Evolutionary conservation across 1,140 invertebrate species (phyloP), one percentile per base, ranked within the genome.

Genomic region (Brachystomella parvula): DNA sequence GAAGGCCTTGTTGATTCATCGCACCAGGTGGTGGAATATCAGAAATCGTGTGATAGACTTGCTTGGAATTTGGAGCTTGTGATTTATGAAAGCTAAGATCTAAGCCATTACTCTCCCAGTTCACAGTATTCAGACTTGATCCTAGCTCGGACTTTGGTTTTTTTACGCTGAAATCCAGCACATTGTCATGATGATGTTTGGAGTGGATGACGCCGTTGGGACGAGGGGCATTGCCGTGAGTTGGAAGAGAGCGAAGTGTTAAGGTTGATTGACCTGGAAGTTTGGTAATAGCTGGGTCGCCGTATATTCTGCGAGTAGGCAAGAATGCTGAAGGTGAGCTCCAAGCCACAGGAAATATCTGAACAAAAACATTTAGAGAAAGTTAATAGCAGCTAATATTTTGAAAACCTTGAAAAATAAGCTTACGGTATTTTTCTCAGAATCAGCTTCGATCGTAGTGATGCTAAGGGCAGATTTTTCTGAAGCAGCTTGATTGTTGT

Each of bases 1-100:
- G 66, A 9, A 73, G 39, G 2, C 72, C 72, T 24, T 67, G n/a
- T 57, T 71, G 63, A 47, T 71, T 68, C 65, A 73, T 69, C 19
- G 57, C 67, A 57, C 66, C 66, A 24, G 69, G 69, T n/a, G 69
- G 69, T 24, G 68, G 68, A 56, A 70, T 68, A 21, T 73, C 67
- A 6, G 66, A 47, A n/a, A 71, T 53, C 3, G 9, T 53, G 49
- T 53, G 21, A 6, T 53, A 24, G 12, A 3, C 24, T 53, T 53
- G 49, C 24, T 53, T 53, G 35, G 35, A 19, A 53, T 53, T 53
- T 53, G 49, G 24, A n/a, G n/a, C n/a, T n/a, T n/a, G n/a, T n/a
- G n/a, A 53, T 19, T 53, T 26, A 53, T 53, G 12, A 26, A 53
- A 24, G 24, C 49, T 53, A 24, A 53, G 49, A 26, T 53, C 49